Evolutionary conservation across 2,888 invertebrate genomes (phyloP).

Genomic region (Entomobrya multifasciata): DNA sequence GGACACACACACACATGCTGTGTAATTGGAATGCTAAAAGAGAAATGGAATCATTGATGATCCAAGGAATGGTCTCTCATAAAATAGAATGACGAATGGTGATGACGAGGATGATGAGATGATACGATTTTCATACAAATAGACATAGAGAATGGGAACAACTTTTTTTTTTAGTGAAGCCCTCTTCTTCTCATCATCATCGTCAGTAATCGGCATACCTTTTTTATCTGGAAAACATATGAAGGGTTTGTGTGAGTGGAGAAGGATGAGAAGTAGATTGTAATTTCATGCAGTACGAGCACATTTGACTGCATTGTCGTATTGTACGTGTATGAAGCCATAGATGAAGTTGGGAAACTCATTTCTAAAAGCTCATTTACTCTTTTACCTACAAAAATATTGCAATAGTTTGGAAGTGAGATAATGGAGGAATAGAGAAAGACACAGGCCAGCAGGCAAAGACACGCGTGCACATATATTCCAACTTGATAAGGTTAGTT

Average conservation of each 20-base stretch:
- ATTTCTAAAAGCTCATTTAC: constrained; percentile 31
- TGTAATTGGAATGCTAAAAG: constrained; percentile 16
- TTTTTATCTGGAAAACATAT: background rate
- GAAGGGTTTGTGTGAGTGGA: too few species aligned
- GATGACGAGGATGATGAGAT: too few species aligned
- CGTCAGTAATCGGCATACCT: constrained; percentile 5
- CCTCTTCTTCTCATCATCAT: background rate
- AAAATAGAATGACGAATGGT: constrained; percentile 57
- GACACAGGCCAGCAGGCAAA: too few species aligned
- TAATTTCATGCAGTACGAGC: constrained; percentile 44
- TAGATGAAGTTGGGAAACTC: too few species aligned
- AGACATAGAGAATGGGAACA: too few species aligned
- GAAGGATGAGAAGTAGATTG: too few species aligned
- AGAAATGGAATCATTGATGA: constrained; percentile 32
- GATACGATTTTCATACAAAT: constrained; percentile 39
- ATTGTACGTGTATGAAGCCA: too few species aligned
- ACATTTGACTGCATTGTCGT: constrained; percentile 15
- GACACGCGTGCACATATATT: too few species aligned
- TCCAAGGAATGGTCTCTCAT: constrained; percentile 50
- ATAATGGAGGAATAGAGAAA: too few species aligned
- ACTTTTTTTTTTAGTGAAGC: too few species aligned
- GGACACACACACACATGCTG: background rate
- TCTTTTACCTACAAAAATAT: background rate
- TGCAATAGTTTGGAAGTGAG: too few species aligned
- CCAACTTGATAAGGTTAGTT: too few species aligned